Evolutionary conservation across 2,888 invertebrate species (phyloP).

Genomic region (Lampropteryx suffumata): DNA sequence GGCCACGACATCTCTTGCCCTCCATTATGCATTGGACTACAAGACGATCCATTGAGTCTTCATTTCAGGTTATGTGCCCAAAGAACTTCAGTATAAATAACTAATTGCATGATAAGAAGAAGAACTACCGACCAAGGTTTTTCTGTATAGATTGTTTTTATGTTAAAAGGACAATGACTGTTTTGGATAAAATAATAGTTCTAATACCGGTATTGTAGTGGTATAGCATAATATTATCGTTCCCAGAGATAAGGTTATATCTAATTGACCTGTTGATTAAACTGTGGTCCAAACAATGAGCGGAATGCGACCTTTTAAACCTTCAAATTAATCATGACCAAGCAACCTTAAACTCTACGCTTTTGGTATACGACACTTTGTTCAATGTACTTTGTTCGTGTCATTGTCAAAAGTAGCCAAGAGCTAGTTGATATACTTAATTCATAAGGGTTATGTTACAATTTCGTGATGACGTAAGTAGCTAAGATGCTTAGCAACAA

Average conservation of each 20-base stretch:
- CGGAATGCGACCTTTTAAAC: constrained; percentile 26
- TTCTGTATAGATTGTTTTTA: no score
- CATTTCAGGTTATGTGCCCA: no score
- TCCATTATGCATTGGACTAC: no score
- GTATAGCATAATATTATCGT: constrained; percentile 27
- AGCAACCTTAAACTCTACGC: constrained; percentile 10
- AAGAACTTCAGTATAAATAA: no score
- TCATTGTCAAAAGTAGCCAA: constrained; percentile 3
- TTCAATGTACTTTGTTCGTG: constrained; percentile 4
- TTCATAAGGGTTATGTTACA: constrained; percentile 20
- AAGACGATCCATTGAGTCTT: no score
- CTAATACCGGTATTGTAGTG: constrained; percentile 8
- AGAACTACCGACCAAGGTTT: no score
- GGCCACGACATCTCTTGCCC: no score
- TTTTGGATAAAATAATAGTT: not conserved
- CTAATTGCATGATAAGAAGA: no score
- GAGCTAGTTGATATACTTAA: constrained; percentile 14
- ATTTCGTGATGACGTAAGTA: constrained; percentile 3
- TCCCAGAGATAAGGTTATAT: constrained; percentile 45
- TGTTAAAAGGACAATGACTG: no score
- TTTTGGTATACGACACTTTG: constrained; percentile 12
- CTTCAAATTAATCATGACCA: constrained; percentile 13
- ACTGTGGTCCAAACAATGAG: constrained; percentile 35
- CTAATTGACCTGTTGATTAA: constrained; percentile 47
- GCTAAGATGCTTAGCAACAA: no score